Evolutionary conservation across 2,113 vertebrate species (phyloP), one percentile per base, ranked within the genome.

Genomic region (Dipodomys ordii): DNA sequence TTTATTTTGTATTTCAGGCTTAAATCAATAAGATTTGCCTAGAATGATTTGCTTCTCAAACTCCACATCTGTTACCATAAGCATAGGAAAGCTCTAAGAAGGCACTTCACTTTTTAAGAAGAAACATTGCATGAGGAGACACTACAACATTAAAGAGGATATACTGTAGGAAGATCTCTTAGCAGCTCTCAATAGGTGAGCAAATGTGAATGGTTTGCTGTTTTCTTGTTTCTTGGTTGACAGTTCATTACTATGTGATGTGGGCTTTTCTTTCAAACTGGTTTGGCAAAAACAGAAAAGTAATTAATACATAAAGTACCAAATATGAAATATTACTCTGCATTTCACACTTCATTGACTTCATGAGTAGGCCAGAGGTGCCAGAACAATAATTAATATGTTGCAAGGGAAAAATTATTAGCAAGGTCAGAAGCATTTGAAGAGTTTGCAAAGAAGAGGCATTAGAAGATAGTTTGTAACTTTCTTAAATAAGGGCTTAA

Each of bases 381-480:
- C 95, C 91, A 93, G 95, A 93, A 96, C 68, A 96, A 93, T 97
- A 98, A 97, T 97, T 97, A 97, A 93, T 94, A 88, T 90, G 91
- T 97, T 90, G 73, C 85, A 96, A 95, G 80, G 80, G 92, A 81
- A 90, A 71, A 1, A 93, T 91, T 28, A 62, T 94, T 91, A 82
- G 93, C 94, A 94, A 94, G 95, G 92, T 95, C 94, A 95, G 94
- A 77, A 87, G 89, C 57, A 23, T 95, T 96, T 62, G 64, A 93
- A 95, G 92, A 73, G 67, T 94, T 95, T 53, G n/a, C 8, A 23
- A 90, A 92, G 49, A 87, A 46, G 49, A 72, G 9, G 69, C 27
- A 49, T 60, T 60, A 72, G 83, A 95, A 94, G 80, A 39, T 95
- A 83, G 57, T 85, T 35, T 49, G 49, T 83, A 85, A 83, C 60